Base-by-base conservation (phyloP, 2,888 invertebrate species). In the Diarsia rubi region DNA sequence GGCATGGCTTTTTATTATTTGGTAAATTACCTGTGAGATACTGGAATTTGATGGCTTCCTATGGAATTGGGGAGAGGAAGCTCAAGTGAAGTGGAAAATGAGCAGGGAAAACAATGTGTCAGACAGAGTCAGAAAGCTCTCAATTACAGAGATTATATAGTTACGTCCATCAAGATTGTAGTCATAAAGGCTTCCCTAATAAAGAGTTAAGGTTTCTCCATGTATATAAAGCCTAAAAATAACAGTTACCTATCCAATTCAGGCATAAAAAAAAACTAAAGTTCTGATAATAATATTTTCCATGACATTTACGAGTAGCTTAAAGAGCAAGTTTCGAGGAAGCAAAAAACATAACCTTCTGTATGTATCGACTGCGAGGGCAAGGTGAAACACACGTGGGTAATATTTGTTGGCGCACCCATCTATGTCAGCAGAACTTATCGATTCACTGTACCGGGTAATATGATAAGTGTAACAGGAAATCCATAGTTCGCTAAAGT, bases 381-480 rank as follows among this genome's bases (percentile, higher is more conserved):
- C 87, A 85, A 85, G 73, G 83, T 79, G 73, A 77, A 66, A 75
- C 64, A 71, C 81, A 79, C 69, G 81, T 77, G 84, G 67, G 47
- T 42, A 66, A 66, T 76, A 66, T 78, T 67, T 59, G 81, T 84
- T 72, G 73, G 75, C 86, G 73, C 83, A 80, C 79, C 83, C 83
- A 83, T 66, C 72, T 54, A 72, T 68, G 73, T 73, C 75, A 69
- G 70, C 78, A 72, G 68, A 59, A 76, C 81, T 84, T 84, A 75
- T 82, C 78, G 78, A 81, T 79, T 73, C 67, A 64, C 77, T 82
- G 69, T 89, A 85, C 87, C 69, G 70, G 75, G 88, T 86, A 89
- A 85, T 70, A 72, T 44, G 81, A 85, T 87, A 85, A 82, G 74
- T 79, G 84, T 86, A 85, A 82, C 89, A 87, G 85, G 88, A 87